These are phyloP conservation scores for Contarinia nasturtii DNA, from an alignment of 1,140 invertebrate genomes.

Conservation along the genomic window DNA sequence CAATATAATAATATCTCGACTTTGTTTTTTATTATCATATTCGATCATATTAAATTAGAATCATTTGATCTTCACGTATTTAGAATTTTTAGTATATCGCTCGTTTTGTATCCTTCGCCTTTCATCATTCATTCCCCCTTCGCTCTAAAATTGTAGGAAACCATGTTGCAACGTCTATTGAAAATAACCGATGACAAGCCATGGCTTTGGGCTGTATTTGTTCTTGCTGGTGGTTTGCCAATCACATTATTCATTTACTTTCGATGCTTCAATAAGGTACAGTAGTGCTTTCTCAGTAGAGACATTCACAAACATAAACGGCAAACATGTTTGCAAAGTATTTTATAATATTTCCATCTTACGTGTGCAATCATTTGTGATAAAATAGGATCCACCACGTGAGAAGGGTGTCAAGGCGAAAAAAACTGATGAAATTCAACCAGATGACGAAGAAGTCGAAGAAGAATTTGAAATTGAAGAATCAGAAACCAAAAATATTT, in stretches of 20 bases:
- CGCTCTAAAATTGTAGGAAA: slow-evolving; percentile 47
- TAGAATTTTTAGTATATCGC: slow-evolving; percentile 5
- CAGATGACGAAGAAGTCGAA: slow-evolving; percentile 23
- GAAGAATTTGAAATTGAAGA: neutral
- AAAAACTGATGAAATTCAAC: slow-evolving; percentile 23
- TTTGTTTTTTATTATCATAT: neutral
- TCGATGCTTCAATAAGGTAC: slow-evolving; percentile 45
- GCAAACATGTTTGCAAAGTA: neutral
- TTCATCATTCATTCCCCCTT: slow-evolving; percentile 10
- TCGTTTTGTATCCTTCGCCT: slow-evolving; percentile 8
- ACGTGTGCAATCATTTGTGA: neutral
- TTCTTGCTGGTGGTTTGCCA: slow-evolving; percentile 60
- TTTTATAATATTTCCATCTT: slow-evolving; percentile 2
- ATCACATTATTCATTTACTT: slow-evolving; percentile 60
- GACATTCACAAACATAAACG: slow-evolving; percentile 1
- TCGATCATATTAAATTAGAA: neutral
- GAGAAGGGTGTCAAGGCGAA: slow-evolving; percentile 14
- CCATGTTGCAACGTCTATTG: slow-evolving; percentile 56
- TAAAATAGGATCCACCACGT: slow-evolving; percentile 30
- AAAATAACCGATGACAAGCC: slow-evolving; percentile 74
- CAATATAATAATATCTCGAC: neutral
- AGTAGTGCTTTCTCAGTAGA: slow-evolving; percentile 12
- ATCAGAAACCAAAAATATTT: neutral
- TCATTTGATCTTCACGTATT: neutral
- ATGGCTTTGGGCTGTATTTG: slow-evolving; percentile 76